Percentiles rank a stretch among this genome's conserved stretches.
Evolutionary conservation across 2,113 vertebrate genomes (phyloP).

Genomic region (Cinclus cinclus): DNA sequence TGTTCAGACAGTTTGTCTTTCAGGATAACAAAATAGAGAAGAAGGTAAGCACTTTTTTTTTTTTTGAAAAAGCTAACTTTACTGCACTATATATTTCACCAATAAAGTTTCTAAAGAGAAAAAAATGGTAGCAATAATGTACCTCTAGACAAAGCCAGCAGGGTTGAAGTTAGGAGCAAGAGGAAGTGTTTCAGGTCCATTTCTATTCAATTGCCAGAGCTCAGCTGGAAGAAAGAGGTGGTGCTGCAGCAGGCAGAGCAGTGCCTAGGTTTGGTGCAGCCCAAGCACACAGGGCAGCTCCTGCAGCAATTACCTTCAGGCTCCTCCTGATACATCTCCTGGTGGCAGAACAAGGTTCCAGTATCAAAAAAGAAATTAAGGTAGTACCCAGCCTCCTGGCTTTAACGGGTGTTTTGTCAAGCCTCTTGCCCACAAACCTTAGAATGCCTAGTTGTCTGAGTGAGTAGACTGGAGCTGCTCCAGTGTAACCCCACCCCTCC

Average conservation of each 20-base stretch:
- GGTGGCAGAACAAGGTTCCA: neutral
- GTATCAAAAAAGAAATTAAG: neutral
- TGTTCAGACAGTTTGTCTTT: neutral
- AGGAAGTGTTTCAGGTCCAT: neutral
- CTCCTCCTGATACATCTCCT: fast-evolving
- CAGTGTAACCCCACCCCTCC: too few relatives aligned
- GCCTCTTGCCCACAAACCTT: too few relatives aligned
- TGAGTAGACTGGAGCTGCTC: neutral
- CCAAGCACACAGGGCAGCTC: too few relatives aligned
- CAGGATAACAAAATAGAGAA: neutral
- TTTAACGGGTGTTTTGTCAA: neutral
- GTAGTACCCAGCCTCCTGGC: fast-evolving
- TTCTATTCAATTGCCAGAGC: too few relatives aligned
- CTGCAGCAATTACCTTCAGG: neutral
- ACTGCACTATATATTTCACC: neutral
- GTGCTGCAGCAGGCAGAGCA: neutral
- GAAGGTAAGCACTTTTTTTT: neutral
- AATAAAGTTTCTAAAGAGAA: neutral
- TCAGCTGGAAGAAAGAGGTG: neutral
- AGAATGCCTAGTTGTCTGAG: neutral
- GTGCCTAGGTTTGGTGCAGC: neutral
- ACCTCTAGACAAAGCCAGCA: neutral
- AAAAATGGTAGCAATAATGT: neutral
- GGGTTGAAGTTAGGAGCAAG: neutral
- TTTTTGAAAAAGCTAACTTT: neutral